These are phyloP conservation scores for Rhynchomys soricoides DNA, from an alignment of 2,113 vertebrate species.

Conservation along the genomic window DNA sequence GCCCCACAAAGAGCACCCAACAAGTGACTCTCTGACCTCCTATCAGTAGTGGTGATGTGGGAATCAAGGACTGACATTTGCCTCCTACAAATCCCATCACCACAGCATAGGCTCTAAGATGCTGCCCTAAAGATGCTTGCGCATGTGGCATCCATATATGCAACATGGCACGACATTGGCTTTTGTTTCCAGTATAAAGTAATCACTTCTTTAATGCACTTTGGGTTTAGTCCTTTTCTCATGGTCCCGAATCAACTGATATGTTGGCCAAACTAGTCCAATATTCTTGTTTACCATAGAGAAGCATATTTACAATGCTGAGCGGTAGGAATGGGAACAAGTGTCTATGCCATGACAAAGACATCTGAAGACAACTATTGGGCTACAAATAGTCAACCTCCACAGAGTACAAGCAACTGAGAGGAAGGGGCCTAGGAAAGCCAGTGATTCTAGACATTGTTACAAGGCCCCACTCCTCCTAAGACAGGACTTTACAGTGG, in stretches of 20 bases:
- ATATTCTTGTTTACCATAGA: not conserved
- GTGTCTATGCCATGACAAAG: not conserved
- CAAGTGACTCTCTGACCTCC: not conserved
- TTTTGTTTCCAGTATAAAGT: slow-evolving; percentile 33
- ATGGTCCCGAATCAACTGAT: slow-evolving; percentile 36
- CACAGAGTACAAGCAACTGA: not conserved
- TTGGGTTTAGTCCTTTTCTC: not conserved
- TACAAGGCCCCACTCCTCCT: not conserved
- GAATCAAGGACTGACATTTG: not conserved
- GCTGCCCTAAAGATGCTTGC: not conserved
- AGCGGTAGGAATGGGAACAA: not conserved
- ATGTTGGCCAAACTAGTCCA: not conserved
- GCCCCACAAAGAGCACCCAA: not conserved
- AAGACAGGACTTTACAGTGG: not conserved
- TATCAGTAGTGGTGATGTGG: not conserved
- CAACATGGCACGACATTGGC: not conserved
- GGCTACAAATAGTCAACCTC: not conserved
- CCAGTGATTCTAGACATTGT: not conserved
- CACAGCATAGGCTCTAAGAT: not conserved
- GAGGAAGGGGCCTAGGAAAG: not conserved
- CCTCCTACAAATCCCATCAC: not conserved
- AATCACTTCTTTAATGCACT: slow-evolving; percentile 18
- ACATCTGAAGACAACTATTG: not conserved
- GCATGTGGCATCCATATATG: not conserved
- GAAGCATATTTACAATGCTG: not conserved